phyloP scores from a whole-genome alignment of 2,797 vertebrate species.

The Eutrigla gurnardus region DNA sequence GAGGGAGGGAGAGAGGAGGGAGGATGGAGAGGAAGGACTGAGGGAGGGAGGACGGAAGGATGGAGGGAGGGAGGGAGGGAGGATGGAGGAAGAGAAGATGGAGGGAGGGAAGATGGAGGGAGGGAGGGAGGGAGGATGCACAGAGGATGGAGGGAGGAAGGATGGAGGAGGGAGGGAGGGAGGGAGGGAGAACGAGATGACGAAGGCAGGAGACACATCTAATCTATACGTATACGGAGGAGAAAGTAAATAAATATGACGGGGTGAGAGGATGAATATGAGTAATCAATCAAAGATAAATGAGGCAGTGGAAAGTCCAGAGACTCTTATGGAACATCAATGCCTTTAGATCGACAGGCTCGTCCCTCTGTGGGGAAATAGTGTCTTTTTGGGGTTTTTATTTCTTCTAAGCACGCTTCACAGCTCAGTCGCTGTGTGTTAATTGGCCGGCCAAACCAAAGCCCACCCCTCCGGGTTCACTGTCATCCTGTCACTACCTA shows the following conservation, averaged over 20 bases:
- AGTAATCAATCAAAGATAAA: constrained; percentile 68
- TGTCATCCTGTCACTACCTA: constrained; percentile 64
- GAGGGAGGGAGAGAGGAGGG: no score
- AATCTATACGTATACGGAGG: constrained; percentile 72
- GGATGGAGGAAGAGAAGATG: no score
- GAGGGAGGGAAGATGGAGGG: no score
- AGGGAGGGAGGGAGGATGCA: no score
- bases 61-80: no score
- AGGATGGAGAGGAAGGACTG: no score
- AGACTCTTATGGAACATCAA: constrained; percentile 25
- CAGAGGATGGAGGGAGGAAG: no score
- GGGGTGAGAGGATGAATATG: constrained; percentile 44
- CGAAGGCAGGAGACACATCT: constrained; percentile 52
- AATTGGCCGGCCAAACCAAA: constrained; percentile 77
- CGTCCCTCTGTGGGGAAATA: constrained; percentile 53
- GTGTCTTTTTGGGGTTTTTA: background rate
- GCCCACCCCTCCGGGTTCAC: background rate
- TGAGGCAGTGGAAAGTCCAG: constrained; percentile 43
- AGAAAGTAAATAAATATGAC: constrained; percentile 62
- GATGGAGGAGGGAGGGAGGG: no score
- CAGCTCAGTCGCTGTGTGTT: constrained; percentile 73
- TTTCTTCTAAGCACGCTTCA: constrained; percentile 37
- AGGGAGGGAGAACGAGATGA: constrained; percentile 52
- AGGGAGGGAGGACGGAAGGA: no score
- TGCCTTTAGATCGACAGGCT: constrained; percentile 79